These are phyloP conservation scores for Aphelenchoides besseyi DNA, from an alignment of 1,140 invertebrate genomes.

Conservation along the genomic window DNA sequence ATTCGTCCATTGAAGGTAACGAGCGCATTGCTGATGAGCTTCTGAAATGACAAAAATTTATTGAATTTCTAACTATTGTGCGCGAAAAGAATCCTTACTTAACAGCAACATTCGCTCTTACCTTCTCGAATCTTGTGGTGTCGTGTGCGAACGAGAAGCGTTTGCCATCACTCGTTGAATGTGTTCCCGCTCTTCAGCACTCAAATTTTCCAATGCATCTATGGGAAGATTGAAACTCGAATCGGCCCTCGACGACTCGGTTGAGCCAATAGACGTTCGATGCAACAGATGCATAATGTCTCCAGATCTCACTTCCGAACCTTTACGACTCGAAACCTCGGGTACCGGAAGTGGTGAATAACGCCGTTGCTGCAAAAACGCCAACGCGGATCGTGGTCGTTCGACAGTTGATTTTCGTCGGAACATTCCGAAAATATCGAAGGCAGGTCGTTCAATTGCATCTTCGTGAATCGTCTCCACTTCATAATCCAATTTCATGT, in stretches of 20 bases:
- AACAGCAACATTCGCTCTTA: not conserved
- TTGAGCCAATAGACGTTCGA: slow-evolving; percentile 17
- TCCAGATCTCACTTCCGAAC: not conserved
- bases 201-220: slow-evolving; percentile 33
- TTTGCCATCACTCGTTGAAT: slow-evolving; percentile 33
- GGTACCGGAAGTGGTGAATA: slow-evolving; percentile 3
- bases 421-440: slow-evolving; percentile 20
- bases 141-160: slow-evolving; percentile 24
- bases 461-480: slow-evolving; percentile 7
- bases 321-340: not conserved
- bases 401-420: slow-evolving; percentile 25
- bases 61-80: too few species aligned
- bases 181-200: slow-evolving; percentile 35
- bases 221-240: slow-evolving; percentile 23
- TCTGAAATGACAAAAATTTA: slow-evolving; percentile 37
- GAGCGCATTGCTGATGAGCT: slow-evolving; percentile 30
- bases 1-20: slow-evolving; percentile 22
- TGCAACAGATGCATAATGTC: slow-evolving; percentile 31
- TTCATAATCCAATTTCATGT: not conserved
- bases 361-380: slow-evolving; percentile 22
- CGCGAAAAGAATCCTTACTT: not conserved
- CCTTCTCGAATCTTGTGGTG: slow-evolving; percentile 25
- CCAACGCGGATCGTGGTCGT: slow-evolving; percentile 25
- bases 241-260: not conserved
- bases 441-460: not conserved